A percentile compares a stretch with the other conserved stretches of the same genome.
Evolutionary conservation across 2,113 vertebrate genomes (phyloP).

Genomic region (Anthoscopus minutus): DNA sequence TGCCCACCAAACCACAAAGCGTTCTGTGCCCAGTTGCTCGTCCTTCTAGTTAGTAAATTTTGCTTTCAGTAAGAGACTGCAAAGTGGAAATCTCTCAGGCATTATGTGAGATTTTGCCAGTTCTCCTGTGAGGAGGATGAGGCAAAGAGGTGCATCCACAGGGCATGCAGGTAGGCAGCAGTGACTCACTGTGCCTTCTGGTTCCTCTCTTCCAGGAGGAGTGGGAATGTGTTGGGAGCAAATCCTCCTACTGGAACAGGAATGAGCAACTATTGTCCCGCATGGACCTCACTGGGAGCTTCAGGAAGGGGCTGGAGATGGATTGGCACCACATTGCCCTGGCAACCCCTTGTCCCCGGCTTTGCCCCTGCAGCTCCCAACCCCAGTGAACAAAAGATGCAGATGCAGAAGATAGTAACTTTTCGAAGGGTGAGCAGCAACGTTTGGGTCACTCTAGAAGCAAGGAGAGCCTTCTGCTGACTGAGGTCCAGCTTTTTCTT

Average conservation of each 20-base stretch:
- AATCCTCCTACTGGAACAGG: not conserved
- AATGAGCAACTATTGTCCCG: not conserved
- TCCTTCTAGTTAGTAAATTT: not conserved
- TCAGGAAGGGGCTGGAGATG: not conserved
- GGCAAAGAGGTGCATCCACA: rapidly evolving
- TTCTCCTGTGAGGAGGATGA: not conserved
- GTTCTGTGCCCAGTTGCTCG: not conserved
- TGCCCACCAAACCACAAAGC: not conserved
- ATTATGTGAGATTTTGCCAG: not conserved
- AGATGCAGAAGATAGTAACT: not conserved
- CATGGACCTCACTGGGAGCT: not conserved
- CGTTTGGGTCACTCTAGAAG: not conserved
- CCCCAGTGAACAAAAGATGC: rapidly evolving
- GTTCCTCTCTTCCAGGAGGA: not conserved
- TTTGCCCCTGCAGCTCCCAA: not conserved
- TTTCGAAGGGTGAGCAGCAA: not conserved
- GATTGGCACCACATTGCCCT: rapidly evolving
- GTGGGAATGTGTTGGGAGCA: not conserved
- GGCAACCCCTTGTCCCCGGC: not conserved
- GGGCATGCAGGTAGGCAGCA: not conserved
- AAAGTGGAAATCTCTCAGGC: not conserved
- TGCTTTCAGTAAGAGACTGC: not conserved
- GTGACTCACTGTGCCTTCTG: not conserved
- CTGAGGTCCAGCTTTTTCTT: not conserved
- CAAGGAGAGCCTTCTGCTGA: not conserved